These are phyloP conservation scores for Tragelaphus imberbis DNA, from an alignment of 2,113 vertebrate genomes.

Conservation along the genomic window DNA sequence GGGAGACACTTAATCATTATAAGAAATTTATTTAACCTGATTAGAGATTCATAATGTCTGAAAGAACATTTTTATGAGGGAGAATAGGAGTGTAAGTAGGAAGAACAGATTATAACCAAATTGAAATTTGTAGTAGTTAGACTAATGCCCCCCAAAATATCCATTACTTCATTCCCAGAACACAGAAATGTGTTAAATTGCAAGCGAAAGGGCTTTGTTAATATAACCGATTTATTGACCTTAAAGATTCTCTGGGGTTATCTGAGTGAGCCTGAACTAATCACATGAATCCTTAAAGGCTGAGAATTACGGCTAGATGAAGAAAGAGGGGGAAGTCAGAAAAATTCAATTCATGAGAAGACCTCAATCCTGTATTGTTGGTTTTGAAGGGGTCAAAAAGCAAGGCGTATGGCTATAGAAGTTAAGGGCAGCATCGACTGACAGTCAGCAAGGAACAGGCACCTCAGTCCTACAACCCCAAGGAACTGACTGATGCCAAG, in stretches of 20 bases:
- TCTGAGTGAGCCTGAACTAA: not conserved
- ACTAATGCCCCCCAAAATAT: not conserved
- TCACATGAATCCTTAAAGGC: not conserved
- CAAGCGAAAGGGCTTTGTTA: not conserved
- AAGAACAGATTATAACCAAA: not conserved
- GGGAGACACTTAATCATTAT: not conserved
- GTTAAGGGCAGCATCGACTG: not conserved
- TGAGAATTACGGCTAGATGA: not conserved
- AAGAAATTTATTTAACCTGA: not conserved
- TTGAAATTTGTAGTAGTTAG: not conserved
- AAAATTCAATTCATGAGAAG: not conserved
- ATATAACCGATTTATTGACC: not conserved
- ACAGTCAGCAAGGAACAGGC: not conserved
- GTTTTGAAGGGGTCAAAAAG: not conserved
- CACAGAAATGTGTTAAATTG: not conserved
- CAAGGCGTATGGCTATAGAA: not conserved
- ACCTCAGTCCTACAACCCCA: not conserved
- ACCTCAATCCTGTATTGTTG: fast-evolving
- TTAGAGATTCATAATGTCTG: not conserved
- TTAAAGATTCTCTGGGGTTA: not conserved
- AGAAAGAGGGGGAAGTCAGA: not conserved
- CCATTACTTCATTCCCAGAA: not conserved
- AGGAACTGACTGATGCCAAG: not conserved
- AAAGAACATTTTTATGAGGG: not conserved
- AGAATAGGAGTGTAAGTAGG: not conserved